phyloP scores from a whole-genome alignment of 2,888 invertebrate species.

The Terebella lapidaria region DNA sequence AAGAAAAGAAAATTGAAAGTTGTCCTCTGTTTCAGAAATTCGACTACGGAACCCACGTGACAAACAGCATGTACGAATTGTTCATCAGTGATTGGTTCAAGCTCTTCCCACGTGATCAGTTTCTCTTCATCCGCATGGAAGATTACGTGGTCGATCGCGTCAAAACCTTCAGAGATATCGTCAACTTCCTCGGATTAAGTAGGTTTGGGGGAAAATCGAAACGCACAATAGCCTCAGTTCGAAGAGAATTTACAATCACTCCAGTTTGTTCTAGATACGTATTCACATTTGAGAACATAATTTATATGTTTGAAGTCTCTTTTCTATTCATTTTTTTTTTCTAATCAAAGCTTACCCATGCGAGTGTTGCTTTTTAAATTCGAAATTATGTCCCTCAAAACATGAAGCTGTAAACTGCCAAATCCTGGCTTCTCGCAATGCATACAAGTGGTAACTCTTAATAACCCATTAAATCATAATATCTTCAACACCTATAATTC shows the following conservation, averaged over 20 bases:
- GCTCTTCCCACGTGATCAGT: neutral
- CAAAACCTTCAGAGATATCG: neutral
- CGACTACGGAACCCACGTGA: neutral
- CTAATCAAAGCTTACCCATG: too few species aligned
- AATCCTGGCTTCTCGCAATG: neutral
- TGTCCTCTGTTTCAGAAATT: too few species aligned
- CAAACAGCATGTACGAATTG: neutral
- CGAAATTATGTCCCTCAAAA: too few species aligned
- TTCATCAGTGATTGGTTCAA: neutral
- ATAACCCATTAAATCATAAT: neutral
- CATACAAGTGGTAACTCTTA: too few species aligned
- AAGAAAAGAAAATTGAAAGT: too few species aligned
- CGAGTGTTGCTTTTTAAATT: too few species aligned
- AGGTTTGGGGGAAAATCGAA: neutral
- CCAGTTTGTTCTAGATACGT: too few species aligned
- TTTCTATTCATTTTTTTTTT: too few species aligned
- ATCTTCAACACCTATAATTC: neutral
- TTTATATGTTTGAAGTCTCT: too few species aligned
- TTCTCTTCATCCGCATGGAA: neutral
- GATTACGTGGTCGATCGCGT: constrained; percentile 1
- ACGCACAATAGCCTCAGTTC: neutral
- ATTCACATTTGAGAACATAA: too few species aligned
- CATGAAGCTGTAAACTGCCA: neutral
- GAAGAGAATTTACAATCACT: too few species aligned
- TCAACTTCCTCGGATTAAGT: neutral